phyloP scores from a whole-genome alignment of 2,113 vertebrate genomes.

The Chauna torquata region DNA sequence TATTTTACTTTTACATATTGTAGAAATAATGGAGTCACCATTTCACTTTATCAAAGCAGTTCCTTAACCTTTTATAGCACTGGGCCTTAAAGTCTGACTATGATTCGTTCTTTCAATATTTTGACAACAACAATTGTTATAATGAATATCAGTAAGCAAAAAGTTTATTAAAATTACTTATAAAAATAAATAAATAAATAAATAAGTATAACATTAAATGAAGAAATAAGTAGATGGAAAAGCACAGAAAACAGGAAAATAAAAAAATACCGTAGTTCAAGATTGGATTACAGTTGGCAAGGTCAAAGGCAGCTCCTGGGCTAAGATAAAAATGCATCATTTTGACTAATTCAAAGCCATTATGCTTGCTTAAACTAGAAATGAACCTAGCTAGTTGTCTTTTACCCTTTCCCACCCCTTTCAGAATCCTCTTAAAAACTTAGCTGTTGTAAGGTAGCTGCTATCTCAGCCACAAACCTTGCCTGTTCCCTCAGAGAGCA shows the following conservation, averaged over 20 bases:
- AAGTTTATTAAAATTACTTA: rapidly evolving
- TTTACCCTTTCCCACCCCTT: not conserved
- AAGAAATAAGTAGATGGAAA: not conserved
- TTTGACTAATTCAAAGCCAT: not conserved
- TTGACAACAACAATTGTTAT: not conserved
- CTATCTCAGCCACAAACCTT: not conserved
- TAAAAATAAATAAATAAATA: not conserved
- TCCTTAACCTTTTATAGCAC: not conserved
- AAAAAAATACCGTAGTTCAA: not conserved
- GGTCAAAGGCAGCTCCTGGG: not conserved
- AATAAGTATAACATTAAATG: not conserved
- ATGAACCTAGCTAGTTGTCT: not conserved
- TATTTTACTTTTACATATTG: not conserved
- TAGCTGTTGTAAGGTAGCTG: no score
- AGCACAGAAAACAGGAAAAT: not conserved
- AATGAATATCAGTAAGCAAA: not conserved
- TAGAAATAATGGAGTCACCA: not conserved
- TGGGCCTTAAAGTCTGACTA: not conserved
- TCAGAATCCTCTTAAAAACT: not conserved
- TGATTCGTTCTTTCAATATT: not conserved
- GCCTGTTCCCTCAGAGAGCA: not conserved
- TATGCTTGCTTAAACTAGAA: not conserved
- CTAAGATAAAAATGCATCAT: not conserved
- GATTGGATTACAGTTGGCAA: not conserved
- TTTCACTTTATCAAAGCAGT: not conserved